A percentile compares a stretch with the other conserved stretches of the same genome.
phyloP scores from a whole-genome alignment of 2,888 invertebrate species.

The Micoletzkya japonica region DNA sequence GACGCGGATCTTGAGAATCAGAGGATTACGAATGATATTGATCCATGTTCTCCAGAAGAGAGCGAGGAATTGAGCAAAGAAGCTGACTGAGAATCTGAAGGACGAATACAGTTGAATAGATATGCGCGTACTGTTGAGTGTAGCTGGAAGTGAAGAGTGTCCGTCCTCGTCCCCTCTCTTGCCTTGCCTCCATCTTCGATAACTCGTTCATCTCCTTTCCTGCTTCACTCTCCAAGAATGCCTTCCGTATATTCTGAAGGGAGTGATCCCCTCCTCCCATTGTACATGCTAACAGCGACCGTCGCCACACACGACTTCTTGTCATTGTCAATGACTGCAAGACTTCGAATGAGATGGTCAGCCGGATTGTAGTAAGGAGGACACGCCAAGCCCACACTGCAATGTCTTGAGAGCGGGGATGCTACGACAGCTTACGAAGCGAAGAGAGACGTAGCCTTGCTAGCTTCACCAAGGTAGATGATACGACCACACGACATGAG shows the following conservation, averaged over 20 bases:
- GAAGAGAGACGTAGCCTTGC: slow-evolving; percentile 80
- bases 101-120: background rate
- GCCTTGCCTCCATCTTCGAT: too few species aligned
- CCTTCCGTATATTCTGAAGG: slow-evolving; percentile 52
- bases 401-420: background rate
- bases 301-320: slow-evolving; percentile 31
- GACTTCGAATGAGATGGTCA: slow-evolving; percentile 64
- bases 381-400: slow-evolving; percentile 55
- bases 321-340: slow-evolving; percentile 45
- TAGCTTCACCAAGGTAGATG: slow-evolving; percentile 79
- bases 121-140: background rate
- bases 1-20: slow-evolving; percentile 84
- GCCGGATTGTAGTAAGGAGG: slow-evolving; percentile 63
- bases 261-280: background rate
- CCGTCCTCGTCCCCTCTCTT: background rate
- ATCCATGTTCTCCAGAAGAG: slow-evolving; percentile 75
- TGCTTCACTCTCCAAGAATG: slow-evolving; percentile 33
- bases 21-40: slow-evolving; percentile 66
- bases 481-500: slow-evolving; percentile 88
- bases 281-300: slow-evolving; percentile 15
- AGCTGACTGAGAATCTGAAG: slow-evolving; percentile 43
- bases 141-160: background rate
- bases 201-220: slow-evolving; percentile 9
- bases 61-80: slow-evolving; percentile 40
- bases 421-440: slow-evolving; percentile 52